Evolutionary conservation across 2,797 vertebrate genomes (phyloP).

Genomic region (Capromys pilorides): DNA sequence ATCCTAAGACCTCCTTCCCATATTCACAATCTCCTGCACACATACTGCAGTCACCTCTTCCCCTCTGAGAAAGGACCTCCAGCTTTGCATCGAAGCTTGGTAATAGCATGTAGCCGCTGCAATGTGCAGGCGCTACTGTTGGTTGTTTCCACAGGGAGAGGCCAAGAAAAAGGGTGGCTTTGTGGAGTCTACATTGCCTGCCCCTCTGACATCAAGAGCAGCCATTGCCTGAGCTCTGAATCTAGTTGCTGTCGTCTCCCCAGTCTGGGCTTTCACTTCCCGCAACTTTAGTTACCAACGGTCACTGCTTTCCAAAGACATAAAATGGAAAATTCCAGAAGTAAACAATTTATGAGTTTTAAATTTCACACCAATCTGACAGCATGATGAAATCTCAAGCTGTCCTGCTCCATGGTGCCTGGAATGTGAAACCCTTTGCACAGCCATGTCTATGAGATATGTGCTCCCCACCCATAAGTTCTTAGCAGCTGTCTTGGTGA

Average conservation of each 20-base stretch:
- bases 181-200: background rate
- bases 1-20: background rate
- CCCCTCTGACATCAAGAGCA: background rate
- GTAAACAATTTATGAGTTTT: background rate
- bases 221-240: background rate
- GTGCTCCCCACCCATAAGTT: background rate
- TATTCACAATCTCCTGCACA: background rate
- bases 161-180: background rate
- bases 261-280: background rate
- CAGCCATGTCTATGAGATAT: background rate
- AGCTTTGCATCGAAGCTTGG: background rate
- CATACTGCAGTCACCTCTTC: background rate
- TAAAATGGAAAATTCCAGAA: background rate
- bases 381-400: no score
- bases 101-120: fast-evolving
- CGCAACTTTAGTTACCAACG: background rate
- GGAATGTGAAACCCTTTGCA: background rate
- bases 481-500: background rate
- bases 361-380: background rate
- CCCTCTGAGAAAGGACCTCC: background rate
- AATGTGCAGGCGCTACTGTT: fast-evolving
- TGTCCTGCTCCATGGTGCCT: no score
- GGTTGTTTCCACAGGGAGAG: background rate
- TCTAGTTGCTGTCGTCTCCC: background rate
- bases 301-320: background rate